Base-by-base conservation (phyloP, 1,140 invertebrate genomes). In the Drosophila bifasciata region DNA sequence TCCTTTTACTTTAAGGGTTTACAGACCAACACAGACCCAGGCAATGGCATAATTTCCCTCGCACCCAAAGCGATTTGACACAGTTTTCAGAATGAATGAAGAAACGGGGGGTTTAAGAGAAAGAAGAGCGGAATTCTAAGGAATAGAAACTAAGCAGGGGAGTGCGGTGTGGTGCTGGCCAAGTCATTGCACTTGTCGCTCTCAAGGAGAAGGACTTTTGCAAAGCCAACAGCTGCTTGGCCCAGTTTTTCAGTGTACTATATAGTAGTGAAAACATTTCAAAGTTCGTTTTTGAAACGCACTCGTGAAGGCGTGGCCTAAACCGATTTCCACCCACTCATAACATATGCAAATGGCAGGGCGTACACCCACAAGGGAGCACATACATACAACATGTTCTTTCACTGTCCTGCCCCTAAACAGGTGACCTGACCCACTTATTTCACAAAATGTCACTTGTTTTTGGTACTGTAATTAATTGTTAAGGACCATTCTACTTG, bases 171-270 rank as follows among this genome's bases (percentile, higher is more conserved):
- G 4, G 11, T 28, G 21, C 13, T 45, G 51, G 52, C 17, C 13
- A 81, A 81, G 81, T 86, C 81, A 81, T 39, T 88, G 81, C 69
- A 85, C 81, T 86, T 44, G 32, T 28, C 32, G 53, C 52, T 49
- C 50, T 51, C 49, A 48, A 86, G 72, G 63, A 39, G 16, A 13
- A 19, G 15, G 50, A 28, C 28, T 69, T 70, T 70, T 60, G 3
- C 19, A 79, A 57, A 63, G 51, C 45, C 69, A 77, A 67, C 80
- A 85, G 72, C 67, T 86, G 80, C 73, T 85, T 86, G 79, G 68
- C 81, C 80, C 51, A 85, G 77, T 86, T 66, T 55, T 40, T 28
- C 46, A 36, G n/a, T 39, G 11, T 36, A 25, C n/a, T n/a, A n/a
- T n/a, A n/a, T n/a, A n/a, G n/a, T n/a, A n/a, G n/a, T n/a, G n/a